Evolutionary conservation across 2,797 vertebrate genomes (phyloP).

Genomic region (Pseudochromis fuscus): DNA sequence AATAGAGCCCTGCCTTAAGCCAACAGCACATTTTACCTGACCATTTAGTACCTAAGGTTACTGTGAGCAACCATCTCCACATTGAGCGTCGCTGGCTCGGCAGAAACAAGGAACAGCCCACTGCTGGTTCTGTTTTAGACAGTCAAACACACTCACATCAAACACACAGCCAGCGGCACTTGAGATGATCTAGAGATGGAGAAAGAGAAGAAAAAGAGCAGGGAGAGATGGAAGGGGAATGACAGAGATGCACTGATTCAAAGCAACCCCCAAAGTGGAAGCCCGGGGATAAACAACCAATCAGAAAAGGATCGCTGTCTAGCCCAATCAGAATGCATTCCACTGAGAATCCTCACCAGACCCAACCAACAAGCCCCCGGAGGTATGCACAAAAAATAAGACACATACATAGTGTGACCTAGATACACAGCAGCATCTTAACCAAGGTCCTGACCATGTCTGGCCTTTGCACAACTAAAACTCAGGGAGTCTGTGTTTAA

Average conservation of each 20-base stretch:
- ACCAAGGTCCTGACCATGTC: constrained; percentile 54
- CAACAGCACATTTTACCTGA: constrained; percentile 28
- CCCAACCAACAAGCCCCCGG: constrained; percentile 42
- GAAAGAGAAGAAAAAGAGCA: constrained; percentile 52
- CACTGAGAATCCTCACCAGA: constrained; percentile 72
- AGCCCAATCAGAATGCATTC: constrained; percentile 76
- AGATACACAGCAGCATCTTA: constrained; percentile 58
- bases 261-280: constrained; percentile 66
- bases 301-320: constrained; percentile 64
- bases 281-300: constrained; percentile 73
- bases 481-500: constrained; percentile 58
- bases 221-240: constrained; percentile 44
- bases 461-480: constrained; percentile 47
- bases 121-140: constrained; percentile 78
- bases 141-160: constrained; percentile 78
- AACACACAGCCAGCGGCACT: constrained; percentile 69
- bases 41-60: constrained; percentile 57
- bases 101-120: constrained; percentile 61
- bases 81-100: constrained; percentile 24
- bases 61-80: constrained; percentile 50
- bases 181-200: constrained; percentile 56
- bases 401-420: constrained; percentile 57
- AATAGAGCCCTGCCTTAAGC: too few species aligned
- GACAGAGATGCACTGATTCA: constrained; percentile 65
- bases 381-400: constrained; percentile 58